Conservation (phyloP, 1,140 invertebrate genomes). For the Amyelois transitella region DNA sequence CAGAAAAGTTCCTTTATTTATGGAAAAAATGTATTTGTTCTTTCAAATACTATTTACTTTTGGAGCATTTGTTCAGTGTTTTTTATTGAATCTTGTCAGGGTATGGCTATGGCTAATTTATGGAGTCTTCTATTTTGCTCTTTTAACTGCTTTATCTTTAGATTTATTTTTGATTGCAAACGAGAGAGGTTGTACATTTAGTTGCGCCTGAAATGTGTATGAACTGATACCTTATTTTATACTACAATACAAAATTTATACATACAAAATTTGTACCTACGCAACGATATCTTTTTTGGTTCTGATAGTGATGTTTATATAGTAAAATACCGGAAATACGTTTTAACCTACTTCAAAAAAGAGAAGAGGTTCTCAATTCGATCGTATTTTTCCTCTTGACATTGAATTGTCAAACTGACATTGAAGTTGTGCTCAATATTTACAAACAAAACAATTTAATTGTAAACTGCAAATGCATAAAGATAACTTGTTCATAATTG, state of each 20-base stretch:
- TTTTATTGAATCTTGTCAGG: conserved; percentile 54
- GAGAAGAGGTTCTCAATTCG: too few relatives aligned
- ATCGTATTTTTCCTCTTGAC: too few relatives aligned
- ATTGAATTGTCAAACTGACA: too few relatives aligned
- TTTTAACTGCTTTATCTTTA: conserved; percentile 47
- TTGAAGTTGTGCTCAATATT: too few relatives aligned
- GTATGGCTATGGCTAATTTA: conserved; percentile 64
- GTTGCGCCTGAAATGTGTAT: conserved; percentile 41
- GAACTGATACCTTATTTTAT: background rate
- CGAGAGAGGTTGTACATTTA: conserved; percentile 67
- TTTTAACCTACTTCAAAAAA: too few relatives aligned
- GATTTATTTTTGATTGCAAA: conserved; percentile 64
- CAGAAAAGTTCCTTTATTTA: conserved; percentile 60
- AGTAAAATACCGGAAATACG: too few relatives aligned
- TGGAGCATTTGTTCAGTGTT: conserved; percentile 65
- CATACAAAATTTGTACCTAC: background rate
- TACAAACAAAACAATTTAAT: too few relatives aligned
- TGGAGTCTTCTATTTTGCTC: conserved; percentile 55
- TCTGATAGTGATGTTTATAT: background rate
- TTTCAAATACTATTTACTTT: conserved; percentile 69
- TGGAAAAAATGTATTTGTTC: conserved; percentile 69
- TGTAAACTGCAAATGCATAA: too few relatives aligned
- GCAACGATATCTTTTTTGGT: background rate
- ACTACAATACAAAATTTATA: background rate
- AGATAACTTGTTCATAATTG: too few relatives aligned